These are phyloP conservation scores for Euphydryas editha DNA, from an alignment of 2,888 invertebrate species.

Conservation along the genomic window DNA sequence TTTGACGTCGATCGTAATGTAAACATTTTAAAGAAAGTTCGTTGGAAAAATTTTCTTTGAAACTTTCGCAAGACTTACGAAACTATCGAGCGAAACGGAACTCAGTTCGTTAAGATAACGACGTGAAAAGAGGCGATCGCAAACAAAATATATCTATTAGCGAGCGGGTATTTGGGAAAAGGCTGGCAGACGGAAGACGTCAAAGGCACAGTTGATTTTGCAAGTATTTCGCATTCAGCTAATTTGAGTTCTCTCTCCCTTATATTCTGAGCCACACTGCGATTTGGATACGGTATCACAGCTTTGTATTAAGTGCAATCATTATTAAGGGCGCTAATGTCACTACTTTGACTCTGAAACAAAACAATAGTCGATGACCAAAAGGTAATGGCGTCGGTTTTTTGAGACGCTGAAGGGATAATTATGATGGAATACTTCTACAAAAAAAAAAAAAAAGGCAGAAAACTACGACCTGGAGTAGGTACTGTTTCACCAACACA, in stretches of 20 bases:
- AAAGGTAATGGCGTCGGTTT: no score
- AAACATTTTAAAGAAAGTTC: neutral
- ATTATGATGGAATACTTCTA: no score
- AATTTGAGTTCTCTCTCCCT: conserved; percentile 55
- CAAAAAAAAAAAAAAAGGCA: no score
- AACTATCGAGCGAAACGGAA: neutral
- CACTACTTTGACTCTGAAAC: no score
- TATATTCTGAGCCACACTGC: conserved; percentile 13
- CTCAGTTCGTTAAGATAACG: conserved; percentile 9
- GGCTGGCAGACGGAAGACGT: conserved; percentile 44
- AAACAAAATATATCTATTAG: conserved; percentile 38
- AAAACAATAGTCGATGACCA: no score
- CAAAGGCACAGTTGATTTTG: conserved; percentile 60
- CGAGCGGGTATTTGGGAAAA: conserved; percentile 42
- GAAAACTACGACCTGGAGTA: no score
- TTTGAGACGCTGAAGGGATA: no score
- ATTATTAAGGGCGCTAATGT: no score
- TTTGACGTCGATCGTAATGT: neutral
- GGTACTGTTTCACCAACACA: no score
- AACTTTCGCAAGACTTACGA: conserved; percentile 3
- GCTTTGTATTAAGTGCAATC: neutral
- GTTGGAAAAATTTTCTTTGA: neutral
- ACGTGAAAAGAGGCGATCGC: conserved; percentile 13
- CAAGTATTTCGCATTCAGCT: conserved; percentile 61
- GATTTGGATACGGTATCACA: conserved; percentile 26